Evolutionary conservation across 2,113 vertebrate species (phyloP).

Genomic region (Anoura caudifer): DNA sequence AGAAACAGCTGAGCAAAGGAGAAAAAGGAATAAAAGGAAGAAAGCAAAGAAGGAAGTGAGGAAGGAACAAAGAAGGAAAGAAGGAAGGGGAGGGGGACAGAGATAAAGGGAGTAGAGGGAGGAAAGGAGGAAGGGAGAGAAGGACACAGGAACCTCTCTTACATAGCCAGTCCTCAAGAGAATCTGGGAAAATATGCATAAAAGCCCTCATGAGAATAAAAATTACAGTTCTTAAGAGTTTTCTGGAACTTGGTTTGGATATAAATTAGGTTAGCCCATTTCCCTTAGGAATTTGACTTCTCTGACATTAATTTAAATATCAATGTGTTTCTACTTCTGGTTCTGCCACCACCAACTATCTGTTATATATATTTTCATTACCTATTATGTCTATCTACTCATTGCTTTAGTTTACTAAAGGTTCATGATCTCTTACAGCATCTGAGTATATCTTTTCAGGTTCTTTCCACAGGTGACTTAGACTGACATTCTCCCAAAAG

Average conservation of each 20-base stretch:
- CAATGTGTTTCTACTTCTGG: not conserved
- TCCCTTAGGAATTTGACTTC: not conserved
- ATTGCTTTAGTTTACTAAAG: not conserved
- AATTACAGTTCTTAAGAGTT: not conserved
- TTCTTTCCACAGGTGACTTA: not conserved
- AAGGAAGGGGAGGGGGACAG: not conserved
- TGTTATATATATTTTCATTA: not conserved
- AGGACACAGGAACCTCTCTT: not conserved
- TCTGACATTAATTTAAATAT: not conserved
- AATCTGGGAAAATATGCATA: not conserved
- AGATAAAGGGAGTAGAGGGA: too few relatives aligned
- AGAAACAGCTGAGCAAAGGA: not conserved
- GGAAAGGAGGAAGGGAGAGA: rapidly evolving
- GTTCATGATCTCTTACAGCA: not conserved
- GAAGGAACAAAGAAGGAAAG: not conserved
- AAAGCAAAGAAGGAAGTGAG: not conserved
- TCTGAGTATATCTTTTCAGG: not conserved
- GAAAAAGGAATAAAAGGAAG: not conserved
- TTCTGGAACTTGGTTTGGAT: not conserved
- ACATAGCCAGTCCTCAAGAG: not conserved
- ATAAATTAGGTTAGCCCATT: not conserved
- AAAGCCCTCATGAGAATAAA: not conserved
- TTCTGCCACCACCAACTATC: not conserved
- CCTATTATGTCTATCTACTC: not conserved
- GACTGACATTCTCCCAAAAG: not conserved